phyloP scores from a whole-genome alignment of 2,888 invertebrate species.

The Drosophila demipolita region DNA sequence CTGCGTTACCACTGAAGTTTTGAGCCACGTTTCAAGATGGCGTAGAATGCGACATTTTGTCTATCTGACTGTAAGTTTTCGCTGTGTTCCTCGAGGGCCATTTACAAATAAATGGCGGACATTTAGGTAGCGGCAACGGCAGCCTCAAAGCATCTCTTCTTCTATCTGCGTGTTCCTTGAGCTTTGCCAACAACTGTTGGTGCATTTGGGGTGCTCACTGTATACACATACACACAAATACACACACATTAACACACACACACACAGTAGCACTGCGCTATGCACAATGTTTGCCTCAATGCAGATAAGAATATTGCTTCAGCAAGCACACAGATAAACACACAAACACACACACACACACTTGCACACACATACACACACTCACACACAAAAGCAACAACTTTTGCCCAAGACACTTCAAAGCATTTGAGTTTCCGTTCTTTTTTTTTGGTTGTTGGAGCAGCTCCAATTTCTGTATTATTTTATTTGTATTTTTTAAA shows the following conservation, averaged over 20 bases:
- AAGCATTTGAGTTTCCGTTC: slow-evolving; percentile 41
- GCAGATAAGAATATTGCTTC: slow-evolving; percentile 78
- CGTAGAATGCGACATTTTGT: slow-evolving; percentile 47
- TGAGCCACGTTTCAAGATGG: slow-evolving; percentile 32
- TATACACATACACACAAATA: slow-evolving; percentile 29
- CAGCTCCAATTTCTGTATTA: slow-evolving; percentile 30
- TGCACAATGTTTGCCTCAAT: slow-evolving; percentile 66
- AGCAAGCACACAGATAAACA: slow-evolving; percentile 37
- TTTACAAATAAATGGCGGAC: slow-evolving; percentile 79
- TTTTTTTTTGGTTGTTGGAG: slow-evolving; percentile 27
- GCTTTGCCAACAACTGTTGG: slow-evolving; percentile 62
- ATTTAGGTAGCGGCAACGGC: slow-evolving; percentile 62
- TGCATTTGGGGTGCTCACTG: slow-evolving; percentile 47
- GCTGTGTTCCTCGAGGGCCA: slow-evolving; percentile 60
- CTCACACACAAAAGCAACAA: slow-evolving; percentile 32
- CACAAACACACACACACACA: slow-evolving; percentile 17
- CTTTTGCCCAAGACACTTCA: slow-evolving; percentile 49
- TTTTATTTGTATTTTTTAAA: slow-evolving; percentile 3
- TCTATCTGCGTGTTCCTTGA: slow-evolving; percentile 37
- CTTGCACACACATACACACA: slow-evolving; percentile 19
- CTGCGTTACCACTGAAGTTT: slow-evolving; percentile 25
- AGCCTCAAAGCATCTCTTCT: slow-evolving; percentile 12
- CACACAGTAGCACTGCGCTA: slow-evolving; percentile 11
- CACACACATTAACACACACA: slow-evolving; percentile 1
- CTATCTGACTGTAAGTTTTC: slow-evolving; percentile 43